Evolutionary conservation across 2,113 vertebrate genomes (phyloP).

Genomic region (Pedionomus torquatus): DNA sequence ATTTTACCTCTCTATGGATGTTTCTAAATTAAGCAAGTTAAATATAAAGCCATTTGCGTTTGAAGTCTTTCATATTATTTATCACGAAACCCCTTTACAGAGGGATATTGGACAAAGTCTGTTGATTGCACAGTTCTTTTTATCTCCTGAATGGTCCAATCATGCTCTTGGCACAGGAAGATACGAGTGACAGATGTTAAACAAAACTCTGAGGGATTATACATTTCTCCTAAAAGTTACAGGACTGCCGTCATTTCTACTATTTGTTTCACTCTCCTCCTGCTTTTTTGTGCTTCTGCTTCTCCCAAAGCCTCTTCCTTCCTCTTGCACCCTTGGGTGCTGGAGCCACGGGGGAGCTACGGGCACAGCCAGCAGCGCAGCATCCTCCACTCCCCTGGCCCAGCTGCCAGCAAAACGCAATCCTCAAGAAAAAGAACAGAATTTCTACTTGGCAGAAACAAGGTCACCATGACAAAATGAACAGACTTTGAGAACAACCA

Average conservation of each 20-base stretch:
- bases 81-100: neutral
- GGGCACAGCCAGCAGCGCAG: neutral
- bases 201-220: neutral
- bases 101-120: slow-evolving; percentile 40
- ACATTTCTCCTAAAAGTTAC: neutral
- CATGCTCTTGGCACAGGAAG: neutral
- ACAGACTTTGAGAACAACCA: neutral
- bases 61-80: neutral
- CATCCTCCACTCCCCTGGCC: neutral
- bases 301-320: neutral
- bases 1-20: neutral
- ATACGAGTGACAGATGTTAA: slow-evolving; percentile 32
- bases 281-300: neutral
- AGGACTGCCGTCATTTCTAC: neutral
- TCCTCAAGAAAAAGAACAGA: neutral
- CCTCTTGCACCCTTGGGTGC: neutral
- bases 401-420: neutral
- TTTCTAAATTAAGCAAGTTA: neutral
- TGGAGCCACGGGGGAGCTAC: neutral
- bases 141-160: slow-evolving; percentile 44
- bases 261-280: neutral
- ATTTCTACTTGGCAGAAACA: neutral
- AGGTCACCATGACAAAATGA: neutral
- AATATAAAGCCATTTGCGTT: neutral
- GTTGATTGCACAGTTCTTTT: slow-evolving; percentile 25